Base-by-base conservation (phyloP, 2,888 invertebrate genomes). In the Baccha elongata region DNA sequence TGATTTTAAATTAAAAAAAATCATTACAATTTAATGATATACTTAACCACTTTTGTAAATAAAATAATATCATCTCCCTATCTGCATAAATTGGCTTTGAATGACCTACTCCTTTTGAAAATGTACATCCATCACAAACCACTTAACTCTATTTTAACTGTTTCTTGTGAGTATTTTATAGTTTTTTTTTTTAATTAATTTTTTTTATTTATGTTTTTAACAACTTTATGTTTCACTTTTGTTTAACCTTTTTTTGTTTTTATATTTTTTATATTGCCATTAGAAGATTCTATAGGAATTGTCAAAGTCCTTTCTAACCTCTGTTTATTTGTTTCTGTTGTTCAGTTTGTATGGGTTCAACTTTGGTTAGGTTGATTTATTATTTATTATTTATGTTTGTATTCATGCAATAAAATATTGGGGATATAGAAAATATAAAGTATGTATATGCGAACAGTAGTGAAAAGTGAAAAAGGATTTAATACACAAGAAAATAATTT, bases 361-460 rank as follows among this genome's bases (percentile, higher is more conserved):
- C 76, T 76, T 81, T 81, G 81, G 75, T 81, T 76, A 76, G 81
- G 81, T 76, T 62, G 65, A 60, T 76, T 72, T 75, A 44, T 60
- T 65, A 32, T 50, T 60, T 26, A 50, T 19, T 40, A 26, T 65
- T 73, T 29, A 64, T 35, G 13, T 67, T 44, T 15, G 32, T 74
- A 65, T 64, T 65, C 32, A 44, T 74, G 64, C 15, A 37, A 26
- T 68, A 32, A 7, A 35, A 73, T 29, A 40, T 48, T 8, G 10
- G 29, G 26, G 2, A 17, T 40, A 46, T 15, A 10, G 35, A 58
- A 50, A 11, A 48, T 6, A 26, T n/a, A n/a, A n/a, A n/a, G n/a
- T n/a, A n/a, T n/a, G n/a, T n/a, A n/a, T n/a, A n/a, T n/a, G n/a
- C n/a, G n/a, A n/a, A n/a, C n/a, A n/a, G n/a, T n/a, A n/a, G n/a